Evolutionary conservation across 2,113 vertebrate species (phyloP), one percentile per base, ranked within the genome.

Genomic region (Cephalopholis sonnerati): DNA sequence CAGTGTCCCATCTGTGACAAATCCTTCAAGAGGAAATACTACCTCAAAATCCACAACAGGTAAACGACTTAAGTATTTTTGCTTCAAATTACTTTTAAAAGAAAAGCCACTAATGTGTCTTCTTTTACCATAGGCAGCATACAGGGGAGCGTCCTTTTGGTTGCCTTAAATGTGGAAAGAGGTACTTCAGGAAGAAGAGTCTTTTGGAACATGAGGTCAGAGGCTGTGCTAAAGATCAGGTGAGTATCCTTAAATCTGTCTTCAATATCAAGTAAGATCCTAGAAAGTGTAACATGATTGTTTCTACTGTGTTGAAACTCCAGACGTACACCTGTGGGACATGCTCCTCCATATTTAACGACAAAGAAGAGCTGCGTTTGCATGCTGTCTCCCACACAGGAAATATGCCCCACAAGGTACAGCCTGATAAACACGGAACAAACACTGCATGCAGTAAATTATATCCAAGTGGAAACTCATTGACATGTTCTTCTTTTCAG

Each of bases 21-120:
- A 91, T 96, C 95, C 74, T 99, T 99, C 91, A 97, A 98, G 93
- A 99, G 98, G 96, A 99, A 99, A 91, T 99, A 99, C 75, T 99
- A 99, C 61, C 96, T 99, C 5, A 99, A 99, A 91, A 97, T 99
- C 16, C 98, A 99, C 94, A 99, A 99, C 97, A 97, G 98, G 97
- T 98, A 94, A 81, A n/a, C 2, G 74, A 7, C 5, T 9, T n/a
- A 2, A 22, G 5, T 24, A 3, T 50, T n/a, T 1, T 7, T 1
- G 24, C 9, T 66, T 41, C 7, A 13, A 50, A 25, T 9, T 41
- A 0, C 2, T 18, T 18, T n/a, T 22, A 3, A 61, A 61, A 59
- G 1, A 82, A 13, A 3, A 29, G 27, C 12, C 4, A 11, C 51
- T 78, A 3, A 86, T 62, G 7, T 59, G 64, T 75, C 9, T 0